Evolutionary conservation across 2,888 invertebrate genomes (phyloP), one percentile per base, ranked within the genome.

Genomic region (Flexamia atlantica): DNA sequence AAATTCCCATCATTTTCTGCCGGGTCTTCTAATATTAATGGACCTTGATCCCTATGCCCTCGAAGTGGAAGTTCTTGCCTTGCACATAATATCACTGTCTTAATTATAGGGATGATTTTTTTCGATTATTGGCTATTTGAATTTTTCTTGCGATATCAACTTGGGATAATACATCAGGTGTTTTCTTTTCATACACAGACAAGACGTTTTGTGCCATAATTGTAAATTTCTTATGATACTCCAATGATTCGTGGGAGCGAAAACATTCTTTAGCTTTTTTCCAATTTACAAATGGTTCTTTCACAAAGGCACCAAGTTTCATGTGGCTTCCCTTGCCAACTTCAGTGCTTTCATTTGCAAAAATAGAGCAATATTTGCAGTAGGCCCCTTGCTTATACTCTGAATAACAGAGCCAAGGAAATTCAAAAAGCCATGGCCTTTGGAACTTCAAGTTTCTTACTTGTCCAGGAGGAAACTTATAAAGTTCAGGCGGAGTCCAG

Each of bases 231-330:
- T 72, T 72, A 23, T 72, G 72, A 23, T 72, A 72, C 7, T 72
- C 42, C 9, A 14, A 1, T 23, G 36, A 20, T 20, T 72, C 72
- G 40, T 72, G 72, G 14, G 64, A 64, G 40, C 72, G 36, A 14
- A 36, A 72, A 40, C 40, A 17, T n/a, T 72, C 72, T 28, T 72
- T 72, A 7, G 72, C 36, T 23, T 72, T 42, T 72, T 72, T 72
- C 42, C 40, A 72, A 10, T 40, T 40, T 14, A 23, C 25, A 23
- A 40, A 72, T 9, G 72, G 72, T 40, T 20, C 20, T 14, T 40
- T 36, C 1, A 72, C 40, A 20, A 72, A 40, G 23, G 12, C 7
- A 40, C 72, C 72, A 2, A 72, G 42, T 72, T 10, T 72, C 25
- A 72, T 40, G 36, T 72, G 72, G 3, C 42, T 40, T 7, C 72